Evolutionary conservation across 2,888 invertebrate species (phyloP).

Genomic region (Andrena flavipes): DNA sequence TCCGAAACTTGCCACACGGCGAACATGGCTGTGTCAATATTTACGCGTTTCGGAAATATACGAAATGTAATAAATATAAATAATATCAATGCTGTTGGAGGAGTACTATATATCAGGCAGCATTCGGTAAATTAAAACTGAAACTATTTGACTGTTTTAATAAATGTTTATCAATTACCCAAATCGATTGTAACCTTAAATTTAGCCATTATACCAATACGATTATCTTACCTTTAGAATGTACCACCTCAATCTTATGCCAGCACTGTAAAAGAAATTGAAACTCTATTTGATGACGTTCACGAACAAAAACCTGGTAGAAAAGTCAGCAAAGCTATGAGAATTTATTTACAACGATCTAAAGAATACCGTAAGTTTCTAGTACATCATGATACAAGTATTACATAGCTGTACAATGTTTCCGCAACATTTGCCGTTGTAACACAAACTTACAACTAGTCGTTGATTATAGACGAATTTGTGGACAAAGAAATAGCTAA

Average conservation of each 20-base stretch:
- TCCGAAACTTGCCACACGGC: background rate
- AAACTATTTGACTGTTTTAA: background rate
- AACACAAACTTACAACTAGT: conserved; percentile 7
- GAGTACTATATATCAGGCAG: conserved; percentile 8
- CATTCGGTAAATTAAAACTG: conserved; percentile 42
- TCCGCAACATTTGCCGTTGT: background rate
- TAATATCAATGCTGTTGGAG: conserved; percentile 37
- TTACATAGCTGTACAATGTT: background rate
- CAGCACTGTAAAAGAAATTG: background rate
- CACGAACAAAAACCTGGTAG: conserved; percentile 76
- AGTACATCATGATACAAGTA: background rate
- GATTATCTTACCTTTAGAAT: conserved; percentile 41
- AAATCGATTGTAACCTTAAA: conserved; percentile 30
- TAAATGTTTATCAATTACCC: background rate
- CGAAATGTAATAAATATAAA: conserved; percentile 49
- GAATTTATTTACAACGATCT: conserved; percentile 93
- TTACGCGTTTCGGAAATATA: conserved; percentile 48
- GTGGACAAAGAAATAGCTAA: conserved; percentile 92
- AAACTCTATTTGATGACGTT: background rate
- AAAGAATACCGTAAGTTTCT: conserved; percentile 88
- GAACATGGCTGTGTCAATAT: conserved; percentile 55
- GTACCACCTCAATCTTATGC: conserved; percentile 10
- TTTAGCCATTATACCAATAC: background rate
- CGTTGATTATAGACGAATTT: conserved; percentile 88
- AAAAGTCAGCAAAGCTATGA: conserved; percentile 95